These are phyloP conservation scores for Synergus japonicus DNA, from an alignment of 2,888 invertebrate genomes.

Conservation along the genomic window DNA sequence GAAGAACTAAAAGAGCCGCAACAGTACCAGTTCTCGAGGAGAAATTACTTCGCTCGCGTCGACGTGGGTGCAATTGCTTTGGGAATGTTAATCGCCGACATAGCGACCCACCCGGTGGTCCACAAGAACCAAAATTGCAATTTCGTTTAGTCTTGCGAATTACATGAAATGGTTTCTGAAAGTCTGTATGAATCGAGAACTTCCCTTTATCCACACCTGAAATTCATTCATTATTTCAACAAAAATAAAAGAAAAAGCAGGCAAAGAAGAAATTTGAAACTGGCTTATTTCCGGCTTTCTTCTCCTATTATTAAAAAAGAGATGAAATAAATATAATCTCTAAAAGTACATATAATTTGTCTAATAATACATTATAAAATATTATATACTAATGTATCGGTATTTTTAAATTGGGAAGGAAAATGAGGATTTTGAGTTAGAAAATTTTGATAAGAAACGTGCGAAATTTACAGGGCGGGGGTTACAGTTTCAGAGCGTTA, in stretches of 20 bases:
- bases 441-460: conserved; percentile 44
- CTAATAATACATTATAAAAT: neutral
- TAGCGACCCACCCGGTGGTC: conserved; percentile 69
- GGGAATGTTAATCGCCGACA: conserved; percentile 71
- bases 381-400: too few species aligned
- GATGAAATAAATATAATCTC: too few species aligned
- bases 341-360: neutral
- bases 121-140: conserved; percentile 65
- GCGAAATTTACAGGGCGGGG: conserved; percentile 45
- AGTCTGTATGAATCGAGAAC: neutral
- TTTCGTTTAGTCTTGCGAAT: conserved; percentile 56
- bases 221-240: neutral
- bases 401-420: neutral
- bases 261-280: too few species aligned
- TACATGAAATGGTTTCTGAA: neutral
- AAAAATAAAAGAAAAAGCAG: neutral
- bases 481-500: conserved; percentile 66
- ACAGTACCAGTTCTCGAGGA: conserved; percentile 57
- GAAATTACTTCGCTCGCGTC: conserved; percentile 63
- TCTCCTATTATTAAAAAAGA: neutral
- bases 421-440: neutral
- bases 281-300: neutral
- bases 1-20: conserved; percentile 47
- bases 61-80: conserved; percentile 72
- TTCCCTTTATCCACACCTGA: neutral